Evolutionary conservation across 92 coral and sea anemone species (phyloP).

Genomic region (Siderastrea siderea): DNA sequence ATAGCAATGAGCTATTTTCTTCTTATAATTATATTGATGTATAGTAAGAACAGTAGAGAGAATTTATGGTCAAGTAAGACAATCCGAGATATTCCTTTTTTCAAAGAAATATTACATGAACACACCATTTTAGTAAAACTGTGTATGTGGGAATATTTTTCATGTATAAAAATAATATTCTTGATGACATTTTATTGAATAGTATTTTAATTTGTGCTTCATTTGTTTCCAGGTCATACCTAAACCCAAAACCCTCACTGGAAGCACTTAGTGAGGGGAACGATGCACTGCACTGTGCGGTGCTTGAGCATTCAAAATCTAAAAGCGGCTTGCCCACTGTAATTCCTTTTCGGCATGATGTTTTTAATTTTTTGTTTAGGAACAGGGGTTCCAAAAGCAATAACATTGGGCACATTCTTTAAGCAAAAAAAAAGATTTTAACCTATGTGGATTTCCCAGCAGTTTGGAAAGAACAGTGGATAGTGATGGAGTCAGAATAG

Average conservation of each 20-base stretch:
- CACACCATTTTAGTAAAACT: background rate
- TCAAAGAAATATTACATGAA: background rate
- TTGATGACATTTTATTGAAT: background rate
- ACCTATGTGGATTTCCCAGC: conserved; percentile 20
- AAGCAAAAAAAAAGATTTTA: conserved; percentile 26
- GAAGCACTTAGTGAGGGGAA: background rate
- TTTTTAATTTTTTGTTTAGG: conserved; percentile 17
- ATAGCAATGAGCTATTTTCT: background rate
- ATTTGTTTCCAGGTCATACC: conserved; percentile 10
- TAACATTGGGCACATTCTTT: conserved; percentile 18
- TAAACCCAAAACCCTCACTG: conserved; percentile 7
- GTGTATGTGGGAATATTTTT: background rate
- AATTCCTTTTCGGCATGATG: conserved; percentile 25
- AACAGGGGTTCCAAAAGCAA: conserved; percentile 29
- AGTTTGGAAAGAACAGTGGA: conserved; percentile 48
- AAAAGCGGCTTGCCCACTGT: conserved; percentile 30
- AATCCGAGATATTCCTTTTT: background rate
- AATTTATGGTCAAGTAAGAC: background rate
- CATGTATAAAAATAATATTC: background rate
- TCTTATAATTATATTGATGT: background rate
- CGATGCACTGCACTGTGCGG: conserved; percentile 29
- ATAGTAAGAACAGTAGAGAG: background rate
- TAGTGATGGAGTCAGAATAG: conserved; percentile 50
- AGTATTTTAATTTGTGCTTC: background rate
- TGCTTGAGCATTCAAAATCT: conserved; percentile 38